A percentile compares a stretch with the other conserved stretches of the same genome.
These are phyloP conservation scores for Cuniculus paca DNA, from an alignment of 2,797 vertebrate genomes.

Conservation along the genomic window DNA sequence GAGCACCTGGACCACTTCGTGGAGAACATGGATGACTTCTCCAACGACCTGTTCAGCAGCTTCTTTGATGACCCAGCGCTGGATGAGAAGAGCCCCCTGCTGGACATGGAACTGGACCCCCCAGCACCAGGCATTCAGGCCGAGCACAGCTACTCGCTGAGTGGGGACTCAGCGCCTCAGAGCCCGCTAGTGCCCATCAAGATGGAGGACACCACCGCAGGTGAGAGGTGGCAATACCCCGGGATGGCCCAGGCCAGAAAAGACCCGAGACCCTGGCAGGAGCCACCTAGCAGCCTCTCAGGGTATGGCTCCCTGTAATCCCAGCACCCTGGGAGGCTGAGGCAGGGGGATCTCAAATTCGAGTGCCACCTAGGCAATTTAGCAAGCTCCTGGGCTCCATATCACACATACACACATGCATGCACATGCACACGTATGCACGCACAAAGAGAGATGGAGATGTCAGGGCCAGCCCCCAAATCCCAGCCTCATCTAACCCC, in stretches of 20 bases:
- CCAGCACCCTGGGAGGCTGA: not conserved
- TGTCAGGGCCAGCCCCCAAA: not conserved
- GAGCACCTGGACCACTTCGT: constrained; percentile 95
- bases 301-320: not conserved
- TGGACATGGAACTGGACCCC: constrained; percentile 97
- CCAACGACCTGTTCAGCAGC: constrained; percentile 98
- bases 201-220: constrained; percentile 94
- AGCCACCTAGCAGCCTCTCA: not conserved
- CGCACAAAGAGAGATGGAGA: not conserved
- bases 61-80: constrained; percentile 98
- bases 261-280: not conserved
- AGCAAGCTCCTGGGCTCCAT: not conserved
- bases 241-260: not conserved
- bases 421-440: not conserved
- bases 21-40: constrained; percentile 99
- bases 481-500: not conserved
- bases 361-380: not conserved
- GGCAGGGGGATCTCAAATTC: not conserved
- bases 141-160: constrained; percentile 99
- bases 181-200: constrained; percentile 97
- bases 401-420: not conserved
- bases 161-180: constrained; percentile 98
- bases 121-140: constrained; percentile 96
- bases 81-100: constrained; percentile 94
- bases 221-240: constrained; percentile 82